A percentile compares a stretch with the other conserved stretches of the same genome.
phyloP scores from a whole-genome alignment of 92 coral and sea anemone genomes.

The Phenganax stokvisi region DNA sequence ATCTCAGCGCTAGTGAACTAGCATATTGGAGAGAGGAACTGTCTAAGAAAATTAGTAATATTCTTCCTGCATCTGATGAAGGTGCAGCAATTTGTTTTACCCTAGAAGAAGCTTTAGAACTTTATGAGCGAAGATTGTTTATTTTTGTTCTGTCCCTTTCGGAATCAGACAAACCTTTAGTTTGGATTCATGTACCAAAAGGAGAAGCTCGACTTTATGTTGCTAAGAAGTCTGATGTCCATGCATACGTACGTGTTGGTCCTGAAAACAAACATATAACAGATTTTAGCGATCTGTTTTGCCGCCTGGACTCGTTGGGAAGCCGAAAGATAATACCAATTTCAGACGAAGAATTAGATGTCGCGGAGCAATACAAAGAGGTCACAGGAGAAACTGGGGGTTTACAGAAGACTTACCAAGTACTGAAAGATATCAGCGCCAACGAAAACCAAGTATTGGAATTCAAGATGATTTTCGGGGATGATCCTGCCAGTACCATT shows the following conservation, averaged over 20 bases:
- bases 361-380: slow-evolving; percentile 35
- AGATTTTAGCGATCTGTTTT: slow-evolving; percentile 57
- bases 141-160: slow-evolving; percentile 50
- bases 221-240: slow-evolving; percentile 51
- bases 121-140: slow-evolving; percentile 46
- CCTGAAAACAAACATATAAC: slow-evolving; percentile 57
- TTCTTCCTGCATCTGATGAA: slow-evolving; percentile 51
- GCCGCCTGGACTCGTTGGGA: slow-evolving; percentile 58
- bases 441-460: slow-evolving; percentile 56
- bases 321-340: slow-evolving; percentile 52
- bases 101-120: slow-evolving; percentile 45
- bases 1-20: slow-evolving; percentile 26
- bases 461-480: slow-evolving; percentile 61
- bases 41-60: slow-evolving; percentile 46
- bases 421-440: slow-evolving; percentile 42
- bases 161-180: slow-evolving; percentile 21
- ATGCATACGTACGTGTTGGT: slow-evolving; percentile 59
- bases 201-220: slow-evolving; percentile 53
- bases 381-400: slow-evolving; percentile 13
- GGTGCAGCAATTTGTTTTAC: slow-evolving; percentile 46
- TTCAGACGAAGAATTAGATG: slow-evolving; percentile 30
- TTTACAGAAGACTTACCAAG: slow-evolving; percentile 7
- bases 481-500: slow-evolving; percentile 45
- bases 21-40: slow-evolving; percentile 54
- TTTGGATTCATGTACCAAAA: slow-evolving; percentile 58